Conservation (phyloP, 2,888 invertebrate species). For the Cephus pygmeus region DNA sequence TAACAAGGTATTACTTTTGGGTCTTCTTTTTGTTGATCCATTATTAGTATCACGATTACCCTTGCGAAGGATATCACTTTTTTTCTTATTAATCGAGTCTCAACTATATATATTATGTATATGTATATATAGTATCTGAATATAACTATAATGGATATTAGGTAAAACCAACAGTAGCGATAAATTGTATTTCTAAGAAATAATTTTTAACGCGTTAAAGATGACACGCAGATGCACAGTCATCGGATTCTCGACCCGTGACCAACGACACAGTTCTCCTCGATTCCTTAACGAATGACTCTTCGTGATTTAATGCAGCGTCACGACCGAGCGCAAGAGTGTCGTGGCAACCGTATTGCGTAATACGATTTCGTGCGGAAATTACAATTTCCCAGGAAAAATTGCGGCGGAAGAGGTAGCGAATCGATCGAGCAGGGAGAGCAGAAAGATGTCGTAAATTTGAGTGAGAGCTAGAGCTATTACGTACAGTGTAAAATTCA, state of each 20-base stretch:
- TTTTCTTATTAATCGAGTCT: neutral
- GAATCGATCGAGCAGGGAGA: conserved; percentile 1
- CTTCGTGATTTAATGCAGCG: neutral
- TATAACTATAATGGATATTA: neutral
- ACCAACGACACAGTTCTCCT: neutral
- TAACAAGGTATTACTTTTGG: neutral
- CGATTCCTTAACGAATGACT: conserved; percentile 1
- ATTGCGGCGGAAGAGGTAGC: neutral
- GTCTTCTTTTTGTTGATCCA: neutral
- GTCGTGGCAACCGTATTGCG: neutral
- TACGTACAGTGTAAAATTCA: neutral
- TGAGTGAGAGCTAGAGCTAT: neutral
- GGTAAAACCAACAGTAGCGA: neutral
- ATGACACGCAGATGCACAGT: neutral
- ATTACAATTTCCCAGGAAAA: conserved; percentile 3
- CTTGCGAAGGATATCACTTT: neutral
- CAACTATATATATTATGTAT: neutral
- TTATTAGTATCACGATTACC: neutral
- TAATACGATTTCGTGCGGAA: conserved; percentile 3
- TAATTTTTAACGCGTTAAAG: neutral
- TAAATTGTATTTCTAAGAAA: neutral
- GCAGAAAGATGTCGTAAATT: neutral
- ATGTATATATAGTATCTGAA: neutral
- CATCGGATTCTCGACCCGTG: conserved; percentile 2
- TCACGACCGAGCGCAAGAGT: neutral